Evolutionary conservation across 92 coral and sea anemone genomes (phyloP).

Genomic region (Diadumene lineata): DNA sequence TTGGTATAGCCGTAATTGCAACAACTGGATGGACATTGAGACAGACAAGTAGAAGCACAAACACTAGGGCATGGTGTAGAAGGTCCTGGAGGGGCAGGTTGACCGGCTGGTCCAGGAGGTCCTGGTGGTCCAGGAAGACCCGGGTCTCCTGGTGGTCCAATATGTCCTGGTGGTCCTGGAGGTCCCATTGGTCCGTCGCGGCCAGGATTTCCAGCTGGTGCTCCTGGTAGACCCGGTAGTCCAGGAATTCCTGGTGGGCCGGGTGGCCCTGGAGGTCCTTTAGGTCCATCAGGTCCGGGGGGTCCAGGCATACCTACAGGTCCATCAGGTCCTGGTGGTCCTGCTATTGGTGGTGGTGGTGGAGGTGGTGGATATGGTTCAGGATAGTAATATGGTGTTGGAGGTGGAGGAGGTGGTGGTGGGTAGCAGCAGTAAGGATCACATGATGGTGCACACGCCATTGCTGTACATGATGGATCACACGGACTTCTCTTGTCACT

Average conservation of each 20-base stretch:
- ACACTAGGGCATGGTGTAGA: conserved; percentile 33
- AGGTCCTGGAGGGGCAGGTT: conserved; percentile 46
- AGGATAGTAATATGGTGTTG: conserved; percentile 59
- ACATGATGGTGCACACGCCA: conserved; percentile 68
- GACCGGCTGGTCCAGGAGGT: conserved; percentile 50
- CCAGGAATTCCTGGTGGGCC: conserved; percentile 75
- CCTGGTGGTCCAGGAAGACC: conserved; percentile 81
- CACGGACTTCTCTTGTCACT: conserved; percentile 24
- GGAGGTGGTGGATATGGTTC: conserved; percentile 66
- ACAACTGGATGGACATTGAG: conserved; percentile 36
- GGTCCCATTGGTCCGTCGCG: conserved; percentile 76
- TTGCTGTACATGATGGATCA: conserved; percentile 57
- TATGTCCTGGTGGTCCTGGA: conserved; percentile 74
- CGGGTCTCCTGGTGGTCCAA: conserved; percentile 80
- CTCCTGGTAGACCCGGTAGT: conserved; percentile 80
- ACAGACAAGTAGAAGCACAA: conserved; percentile 28
- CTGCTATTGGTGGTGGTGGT: conserved; percentile 79
- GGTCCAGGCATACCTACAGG: conserved; percentile 74
- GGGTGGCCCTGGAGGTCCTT: conserved; percentile 70
- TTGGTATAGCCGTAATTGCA: conserved; percentile 17
- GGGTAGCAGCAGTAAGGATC: conserved; percentile 61
- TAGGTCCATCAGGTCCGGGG: conserved; percentile 83
- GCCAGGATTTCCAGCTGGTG: conserved; percentile 68
- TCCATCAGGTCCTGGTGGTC: conserved; percentile 86
- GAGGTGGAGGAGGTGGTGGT: conserved; percentile 56